phyloP scores from a whole-genome alignment of 2,113 vertebrate genomes.

The Aspidoscelis tigris region DNA sequence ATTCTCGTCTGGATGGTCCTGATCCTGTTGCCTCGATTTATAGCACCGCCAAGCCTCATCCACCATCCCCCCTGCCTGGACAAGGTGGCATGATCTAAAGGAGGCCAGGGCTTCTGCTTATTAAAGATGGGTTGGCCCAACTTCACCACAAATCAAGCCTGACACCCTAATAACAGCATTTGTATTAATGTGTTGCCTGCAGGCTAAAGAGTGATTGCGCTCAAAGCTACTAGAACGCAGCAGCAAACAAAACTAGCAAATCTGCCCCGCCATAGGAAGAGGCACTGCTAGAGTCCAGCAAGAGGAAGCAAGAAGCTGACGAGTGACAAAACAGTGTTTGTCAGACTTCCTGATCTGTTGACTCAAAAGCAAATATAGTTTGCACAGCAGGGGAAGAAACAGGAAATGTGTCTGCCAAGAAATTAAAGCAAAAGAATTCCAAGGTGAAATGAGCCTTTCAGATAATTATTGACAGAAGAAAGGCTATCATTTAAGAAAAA shows the following conservation, averaged over 20 bases:
- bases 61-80: too few species aligned
- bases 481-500: slow-evolving; percentile 6
- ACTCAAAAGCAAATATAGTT: slow-evolving; percentile 31
- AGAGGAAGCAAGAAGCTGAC: slow-evolving; percentile 17
- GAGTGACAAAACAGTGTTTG: slow-evolving; percentile 19
- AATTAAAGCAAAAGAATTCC: neutral
- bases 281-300: neutral
- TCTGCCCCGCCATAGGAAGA: neutral
- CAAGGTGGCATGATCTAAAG: too few species aligned
- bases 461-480: slow-evolving; percentile 9
- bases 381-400: slow-evolving; percentile 23
- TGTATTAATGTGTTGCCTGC: neutral
- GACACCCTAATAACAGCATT: neutral
- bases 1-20: too few species aligned
- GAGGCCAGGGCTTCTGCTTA: too few species aligned
- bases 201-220: neutral
- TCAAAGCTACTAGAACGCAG: neutral
- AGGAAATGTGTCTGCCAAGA: slow-evolving; percentile 23
- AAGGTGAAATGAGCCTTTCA: slow-evolving; percentile 11
- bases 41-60: too few species aligned
- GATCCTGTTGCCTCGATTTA: too few species aligned
- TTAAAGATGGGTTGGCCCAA: too few species aligned
- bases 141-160: too few species aligned
- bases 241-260: neutral
- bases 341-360: slow-evolving; percentile 39